Conservation (phyloP, 2,797 vertebrate genomes). For the Calcarius lapponicus region DNA sequence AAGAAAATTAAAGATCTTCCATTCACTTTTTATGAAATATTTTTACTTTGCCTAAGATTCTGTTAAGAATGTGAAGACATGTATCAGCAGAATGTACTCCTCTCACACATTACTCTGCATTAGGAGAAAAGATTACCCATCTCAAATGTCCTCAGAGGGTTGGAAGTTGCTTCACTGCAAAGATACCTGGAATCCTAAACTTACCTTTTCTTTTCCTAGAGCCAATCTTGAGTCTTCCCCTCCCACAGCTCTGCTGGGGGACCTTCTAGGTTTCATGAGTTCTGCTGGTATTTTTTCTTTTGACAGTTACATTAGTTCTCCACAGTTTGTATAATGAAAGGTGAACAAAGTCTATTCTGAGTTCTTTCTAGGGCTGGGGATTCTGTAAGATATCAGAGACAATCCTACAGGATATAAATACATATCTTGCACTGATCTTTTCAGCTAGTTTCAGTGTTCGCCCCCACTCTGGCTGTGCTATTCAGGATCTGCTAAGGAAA, state of each 20-base stretch:
- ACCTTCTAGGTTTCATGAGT: not conserved
- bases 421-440: not conserved
- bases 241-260: rapidly evolving
- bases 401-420: not conserved
- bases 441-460: not conserved
- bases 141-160: not conserved
- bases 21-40: not conserved
- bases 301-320: slow-evolving; percentile 15
- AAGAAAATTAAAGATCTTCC: not conserved
- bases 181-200: not conserved
- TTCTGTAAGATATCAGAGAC: not conserved
- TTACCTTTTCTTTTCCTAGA: not conserved
- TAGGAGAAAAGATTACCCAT: not conserved
- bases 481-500: not conserved
- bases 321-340: slow-evolving; percentile 2
- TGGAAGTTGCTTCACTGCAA: not conserved
- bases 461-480: not conserved
- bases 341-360: not conserved
- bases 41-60: not conserved
- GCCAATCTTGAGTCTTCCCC: not conserved
- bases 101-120: not conserved
- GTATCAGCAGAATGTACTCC: not conserved
- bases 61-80: not conserved
- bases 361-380: not conserved
- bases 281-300: not conserved